Evolutionary conservation across 2,797 vertebrate species (phyloP), one percentile per base, ranked within the genome.

Genomic region (Coilia nasus): DNA sequence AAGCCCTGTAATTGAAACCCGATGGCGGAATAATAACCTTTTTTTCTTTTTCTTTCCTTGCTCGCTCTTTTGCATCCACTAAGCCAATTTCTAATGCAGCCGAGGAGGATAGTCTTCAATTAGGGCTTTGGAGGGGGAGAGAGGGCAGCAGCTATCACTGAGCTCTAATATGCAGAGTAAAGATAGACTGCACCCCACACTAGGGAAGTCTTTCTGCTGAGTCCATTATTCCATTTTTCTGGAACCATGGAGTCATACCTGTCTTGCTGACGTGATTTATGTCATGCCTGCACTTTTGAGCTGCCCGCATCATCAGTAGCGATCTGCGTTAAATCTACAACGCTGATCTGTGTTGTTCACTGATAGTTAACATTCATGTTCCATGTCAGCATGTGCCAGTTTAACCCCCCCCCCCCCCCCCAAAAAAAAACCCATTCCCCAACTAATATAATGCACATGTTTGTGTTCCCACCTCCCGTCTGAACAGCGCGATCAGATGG

Each of bases 401-500:
- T 94, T 94, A 93, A 75, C 94, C 90, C 82, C 88, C 93, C 28
- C 90, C 88, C 85, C 89, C 88, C 92, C 28, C 4, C 0, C 67
- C n/a, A n/a, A n/a, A n/a, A n/a, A n/a, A n/a, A n/a, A n/a, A n/a
- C n/a, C 62, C 23, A 1, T 23, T 11, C 23, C 84, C 89, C 90
- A 83, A 84, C 88, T 94, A 95, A 95, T 93, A 89, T 88, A 89
- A 90, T 86, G 91, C 94, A 95, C 92, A 94, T 95, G 94, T 92
- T 91, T 89, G 88, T 87, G 87, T 91, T 93, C 88, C 92, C 87
- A 90, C 67, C 82, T 86, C 85, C 81, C 25, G 71, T 78, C 54
- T 1, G 14, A 83, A 78, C 71, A 59, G 75, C 46, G 41, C 44
- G 83, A 64, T 83, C 85, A 86, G 75, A 86, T 86, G 85, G 71